Evolutionary conservation across 2,888 invertebrate species (phyloP).

Genomic region (Pollenia angustigena): DNA sequence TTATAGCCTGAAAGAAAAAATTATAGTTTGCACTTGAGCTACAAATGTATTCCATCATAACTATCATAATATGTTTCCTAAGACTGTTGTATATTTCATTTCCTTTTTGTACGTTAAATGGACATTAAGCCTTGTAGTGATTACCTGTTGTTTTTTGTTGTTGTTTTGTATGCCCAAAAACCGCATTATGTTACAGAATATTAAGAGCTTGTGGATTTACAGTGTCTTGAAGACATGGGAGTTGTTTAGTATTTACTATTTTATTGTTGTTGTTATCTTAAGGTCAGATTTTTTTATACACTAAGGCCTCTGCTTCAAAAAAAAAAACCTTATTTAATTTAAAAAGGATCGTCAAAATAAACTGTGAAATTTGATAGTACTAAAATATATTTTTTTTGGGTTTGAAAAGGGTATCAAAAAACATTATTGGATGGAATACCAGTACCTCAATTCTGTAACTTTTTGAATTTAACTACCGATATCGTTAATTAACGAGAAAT

Average conservation of each 20-base stretch:
- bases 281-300: conserved; percentile 29
- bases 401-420: too few relatives aligned
- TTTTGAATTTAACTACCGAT: too few relatives aligned
- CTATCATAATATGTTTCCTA: conserved; percentile 32
- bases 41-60: conserved; percentile 42
- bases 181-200: conserved; percentile 46
- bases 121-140: conserved; percentile 53
- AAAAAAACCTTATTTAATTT: conserved; percentile 7
- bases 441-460: too few relatives aligned
- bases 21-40: conserved; percentile 29
- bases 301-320: neutral
- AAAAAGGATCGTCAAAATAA: neutral
- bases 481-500: too few relatives aligned
- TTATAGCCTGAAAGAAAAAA: conserved; percentile 2
- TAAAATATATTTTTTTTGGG: too few relatives aligned
- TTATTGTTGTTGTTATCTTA: conserved; percentile 18
- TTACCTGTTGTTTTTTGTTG: conserved; percentile 58
- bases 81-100: neutral
- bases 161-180: conserved; percentile 47
- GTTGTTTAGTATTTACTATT: neutral
- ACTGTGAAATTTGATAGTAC: too few relatives aligned
- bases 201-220: conserved; percentile 40
- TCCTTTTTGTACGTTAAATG: conserved; percentile 6
- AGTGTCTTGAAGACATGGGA: conserved; percentile 31
- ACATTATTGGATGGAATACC: too few relatives aligned